Evolutionary conservation across 2,888 invertebrate genomes (phyloP).

Genomic region (Arge pagana): DNA sequence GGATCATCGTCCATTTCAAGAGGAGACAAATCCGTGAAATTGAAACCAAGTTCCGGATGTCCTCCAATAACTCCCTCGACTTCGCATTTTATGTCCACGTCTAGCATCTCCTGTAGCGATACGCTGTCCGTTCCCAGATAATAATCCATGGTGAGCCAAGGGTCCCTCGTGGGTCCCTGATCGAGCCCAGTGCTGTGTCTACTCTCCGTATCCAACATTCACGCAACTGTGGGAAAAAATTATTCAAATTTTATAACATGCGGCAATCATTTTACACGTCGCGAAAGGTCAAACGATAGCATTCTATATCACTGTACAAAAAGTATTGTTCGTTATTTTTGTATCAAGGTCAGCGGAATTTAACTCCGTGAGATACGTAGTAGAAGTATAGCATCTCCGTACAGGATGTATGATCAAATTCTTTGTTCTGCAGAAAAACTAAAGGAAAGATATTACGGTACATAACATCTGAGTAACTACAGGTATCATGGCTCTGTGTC

Average conservation of each 20-base stretch:
- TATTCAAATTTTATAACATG: neutral
- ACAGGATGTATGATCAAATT: too few relatives aligned
- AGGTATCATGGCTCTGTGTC: conserved; percentile 25
- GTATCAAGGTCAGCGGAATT: too few relatives aligned
- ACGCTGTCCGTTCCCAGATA: conserved; percentile 62
- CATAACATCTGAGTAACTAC: conserved; percentile 9
- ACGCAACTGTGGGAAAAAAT: conserved; percentile 46
- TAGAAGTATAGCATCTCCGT: too few relatives aligned
- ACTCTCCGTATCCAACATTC: conserved; percentile 58
- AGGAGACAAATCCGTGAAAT: conserved; percentile 63
- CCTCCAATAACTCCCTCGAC: conserved; percentile 80
- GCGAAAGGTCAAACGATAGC: too few relatives aligned
- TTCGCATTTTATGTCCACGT: conserved; percentile 86
- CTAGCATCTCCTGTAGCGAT: conserved; percentile 88
- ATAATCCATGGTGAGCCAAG: conserved; percentile 62
- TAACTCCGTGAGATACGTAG: too few relatives aligned
- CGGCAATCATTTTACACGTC: neutral
- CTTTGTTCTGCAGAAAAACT: too few relatives aligned
- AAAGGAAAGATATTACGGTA: too few relatives aligned
- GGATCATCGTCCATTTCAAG: conserved; percentile 69
- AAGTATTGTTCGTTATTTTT: too few relatives aligned
- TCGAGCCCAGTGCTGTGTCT: conserved; percentile 54
- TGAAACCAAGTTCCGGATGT: conserved; percentile 62
- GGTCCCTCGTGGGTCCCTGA: conserved; percentile 54
- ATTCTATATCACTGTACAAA: too few relatives aligned